Evolutionary conservation across 1,140 invertebrate genomes (phyloP), one percentile per base, ranked within the genome.

Genomic region (Drosophila oshimai): DNA sequence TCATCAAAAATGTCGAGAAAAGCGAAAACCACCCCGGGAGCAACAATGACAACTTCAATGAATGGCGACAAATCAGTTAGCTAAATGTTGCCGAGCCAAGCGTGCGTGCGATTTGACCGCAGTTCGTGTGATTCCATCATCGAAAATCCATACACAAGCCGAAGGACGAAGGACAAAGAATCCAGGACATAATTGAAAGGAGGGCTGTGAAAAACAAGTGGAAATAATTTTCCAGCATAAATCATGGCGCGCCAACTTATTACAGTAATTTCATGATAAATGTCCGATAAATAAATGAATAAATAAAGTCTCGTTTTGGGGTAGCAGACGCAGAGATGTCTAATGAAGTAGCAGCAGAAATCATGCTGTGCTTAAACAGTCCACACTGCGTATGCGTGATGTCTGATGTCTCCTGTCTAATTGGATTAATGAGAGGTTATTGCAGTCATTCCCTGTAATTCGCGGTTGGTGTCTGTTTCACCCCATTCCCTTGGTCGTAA

Each of bases 221-320:
- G 37, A 67, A 61, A 68, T 68, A 73, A 69, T 60, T 50, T 41
- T 28, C 18, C 39, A 34, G 37, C 51, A 79, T 67, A 74, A 57
- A 69, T 74, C 69, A 70, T 36, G 49, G 44, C 47, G 39, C 42
- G 42, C 20, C 41, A 50, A 78, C 39, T 60, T 77, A 77, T 72
- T 67, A 73, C 74, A 61, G 75, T 74, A 73, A 78, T 78, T 78
- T 78, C 31, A 60, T 68, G 74, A 73, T 78, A 78, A 79, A 79
- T 78, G 60, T 36, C 42, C 49, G 42, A 69, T 79, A 79, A 78
- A 78, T 68, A 73, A 68, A 61, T 78, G 54, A 46, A 67, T 67
- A 68, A 75, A 68, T 74, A 65, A 46, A 36, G 44, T 22, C 22
- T 15, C 10, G 15, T 28, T 28, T 20, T 3, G 7, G 15, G 9